Conservation (phyloP, 2,888 invertebrate species). For the Craniophora ligustri region DNA sequence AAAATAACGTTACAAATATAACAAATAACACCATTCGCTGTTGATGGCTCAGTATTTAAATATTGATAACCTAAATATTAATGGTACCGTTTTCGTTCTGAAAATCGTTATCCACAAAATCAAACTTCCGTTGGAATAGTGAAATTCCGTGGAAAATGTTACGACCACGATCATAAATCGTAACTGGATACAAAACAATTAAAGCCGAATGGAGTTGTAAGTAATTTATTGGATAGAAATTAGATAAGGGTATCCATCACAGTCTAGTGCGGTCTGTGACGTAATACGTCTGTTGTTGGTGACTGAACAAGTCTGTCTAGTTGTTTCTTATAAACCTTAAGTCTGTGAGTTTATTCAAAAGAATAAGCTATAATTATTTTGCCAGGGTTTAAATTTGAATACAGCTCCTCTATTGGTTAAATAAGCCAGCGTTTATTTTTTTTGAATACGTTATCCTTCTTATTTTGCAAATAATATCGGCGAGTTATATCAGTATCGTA, state of each 20-base stretch:
- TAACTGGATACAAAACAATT: constrained; percentile 73
- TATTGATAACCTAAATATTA: constrained; percentile 14
- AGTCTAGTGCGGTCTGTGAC: constrained; percentile 44
- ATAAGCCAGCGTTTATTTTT: no score
- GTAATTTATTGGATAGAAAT: constrained; percentile 78
- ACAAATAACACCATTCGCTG: neutral
- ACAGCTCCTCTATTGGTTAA: no score
- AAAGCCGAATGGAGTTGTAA: constrained; percentile 69
- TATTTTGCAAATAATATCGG: no score
- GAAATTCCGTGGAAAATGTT: constrained; percentile 54
- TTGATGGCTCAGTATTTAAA: neutral
- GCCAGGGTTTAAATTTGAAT: no score
- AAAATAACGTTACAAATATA: neutral
- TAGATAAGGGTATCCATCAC: constrained; percentile 73
- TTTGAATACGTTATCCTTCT: no score
- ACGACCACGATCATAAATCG: constrained; percentile 68
- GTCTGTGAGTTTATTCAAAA: neutral
- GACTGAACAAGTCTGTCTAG: constrained; percentile 4
- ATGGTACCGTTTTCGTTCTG: constrained; percentile 19
- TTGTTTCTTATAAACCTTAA: constrained; percentile 3
- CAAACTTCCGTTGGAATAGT: constrained; percentile 40
- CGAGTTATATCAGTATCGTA: no score
- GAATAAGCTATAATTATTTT: no score
- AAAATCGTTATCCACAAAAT: constrained; percentile 30
- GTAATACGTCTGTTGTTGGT: constrained; percentile 17